Percentiles rank a stretch among this genome's conserved stretches.
These are phyloP conservation scores for Glaucopsyche alexis DNA, from an alignment of 2,888 invertebrate species.

Conservation along the genomic window DNA sequence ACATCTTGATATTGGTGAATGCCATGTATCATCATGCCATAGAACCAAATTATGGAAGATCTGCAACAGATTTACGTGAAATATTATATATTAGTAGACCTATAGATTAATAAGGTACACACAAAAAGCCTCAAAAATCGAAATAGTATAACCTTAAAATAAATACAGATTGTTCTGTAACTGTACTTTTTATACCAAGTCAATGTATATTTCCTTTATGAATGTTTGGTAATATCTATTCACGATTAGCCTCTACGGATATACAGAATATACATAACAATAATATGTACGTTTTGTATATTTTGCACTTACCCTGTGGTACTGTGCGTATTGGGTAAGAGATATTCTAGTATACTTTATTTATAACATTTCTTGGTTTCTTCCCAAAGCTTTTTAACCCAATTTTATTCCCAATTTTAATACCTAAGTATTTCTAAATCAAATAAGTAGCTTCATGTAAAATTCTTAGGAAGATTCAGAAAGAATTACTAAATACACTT, in stretches of 20 bases:
- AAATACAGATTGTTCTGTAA: neutral
- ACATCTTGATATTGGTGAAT: neutral
- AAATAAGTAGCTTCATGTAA: no score
- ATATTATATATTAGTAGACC: neutral
- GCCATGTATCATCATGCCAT: neutral
- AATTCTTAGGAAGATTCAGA: no score
- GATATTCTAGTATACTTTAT: neutral
- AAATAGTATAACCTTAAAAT: neutral
- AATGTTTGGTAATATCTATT: neutral
- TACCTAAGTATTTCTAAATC: no score
- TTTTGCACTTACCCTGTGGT: neutral
- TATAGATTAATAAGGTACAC: slow-evolving; percentile 5
- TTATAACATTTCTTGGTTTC: neutral
- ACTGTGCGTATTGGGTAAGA: neutral
- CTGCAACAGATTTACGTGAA: neutral
- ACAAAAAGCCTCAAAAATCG: slow-evolving; percentile 1
- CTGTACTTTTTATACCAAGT: neutral
- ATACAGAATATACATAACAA: neutral
- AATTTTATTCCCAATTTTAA: no score
- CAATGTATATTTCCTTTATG: neutral
- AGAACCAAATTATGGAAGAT: neutral
- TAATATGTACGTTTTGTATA: no score
- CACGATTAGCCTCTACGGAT: neutral
- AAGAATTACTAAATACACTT: no score
- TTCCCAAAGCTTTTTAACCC: neutral